Evolutionary conservation across 2,888 invertebrate species (phyloP).

Genomic region (Yponomeuta plumbellus): DNA sequence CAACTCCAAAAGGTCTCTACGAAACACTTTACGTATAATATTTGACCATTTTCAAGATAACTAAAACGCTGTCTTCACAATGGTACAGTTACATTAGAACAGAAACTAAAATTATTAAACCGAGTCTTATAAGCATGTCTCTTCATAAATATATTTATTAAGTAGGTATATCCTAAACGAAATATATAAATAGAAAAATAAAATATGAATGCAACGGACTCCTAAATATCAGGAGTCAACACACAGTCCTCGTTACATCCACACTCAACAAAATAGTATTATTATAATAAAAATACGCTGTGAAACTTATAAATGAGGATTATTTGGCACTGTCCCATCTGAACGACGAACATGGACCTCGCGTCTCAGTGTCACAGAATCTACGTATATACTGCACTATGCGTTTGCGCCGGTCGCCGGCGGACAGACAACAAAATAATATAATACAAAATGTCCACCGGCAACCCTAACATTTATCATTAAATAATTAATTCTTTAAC

Average conservation of each 20-base stretch:
- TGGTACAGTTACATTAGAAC: conserved; percentile 30
- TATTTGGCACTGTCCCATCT: conserved; percentile 76
- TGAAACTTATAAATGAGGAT: conserved; percentile 64
- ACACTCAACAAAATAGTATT: conserved; percentile 56
- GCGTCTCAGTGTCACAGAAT: conserved; percentile 40
- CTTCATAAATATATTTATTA: conserved; percentile 56
- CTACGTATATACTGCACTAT: conserved; percentile 4
- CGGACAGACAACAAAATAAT: conserved; percentile 48
- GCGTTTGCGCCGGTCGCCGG: conserved; percentile 23
- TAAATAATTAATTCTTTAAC: conserved; percentile 64
- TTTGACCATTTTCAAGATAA: conserved; percentile 49
- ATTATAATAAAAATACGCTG: conserved; percentile 43
- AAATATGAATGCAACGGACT: conserved; percentile 74
- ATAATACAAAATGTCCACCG: conserved; percentile 59
- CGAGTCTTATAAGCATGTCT: conserved; percentile 65
- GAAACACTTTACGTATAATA: conserved; percentile 12
- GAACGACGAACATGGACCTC: conserved; percentile 44
- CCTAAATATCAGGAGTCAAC: conserved; percentile 77
- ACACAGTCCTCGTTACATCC: conserved; percentile 70
- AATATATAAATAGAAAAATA: conserved; percentile 50
- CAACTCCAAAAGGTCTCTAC: conserved; percentile 15
- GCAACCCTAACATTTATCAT: conserved; percentile 37
- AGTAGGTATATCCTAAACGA: conserved; percentile 60
- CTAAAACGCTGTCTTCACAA: conserved; percentile 61
- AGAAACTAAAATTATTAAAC: conserved; percentile 37